Evolutionary conservation across 2,113 vertebrate species (phyloP).

Genomic region (Microcebus jonahi): DNA sequence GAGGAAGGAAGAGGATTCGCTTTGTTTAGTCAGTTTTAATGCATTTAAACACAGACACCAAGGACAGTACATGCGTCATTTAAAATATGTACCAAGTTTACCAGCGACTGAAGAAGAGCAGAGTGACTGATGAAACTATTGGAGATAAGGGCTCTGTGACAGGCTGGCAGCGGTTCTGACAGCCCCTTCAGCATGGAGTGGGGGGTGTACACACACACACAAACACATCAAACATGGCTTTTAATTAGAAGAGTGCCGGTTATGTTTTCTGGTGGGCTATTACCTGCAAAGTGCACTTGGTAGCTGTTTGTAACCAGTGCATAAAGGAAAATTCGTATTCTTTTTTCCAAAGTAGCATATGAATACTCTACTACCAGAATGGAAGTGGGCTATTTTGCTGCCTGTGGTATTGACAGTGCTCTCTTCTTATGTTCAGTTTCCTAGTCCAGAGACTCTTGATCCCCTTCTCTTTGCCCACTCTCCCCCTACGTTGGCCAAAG

Average conservation of each 20-base stretch:
- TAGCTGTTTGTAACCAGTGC: neutral
- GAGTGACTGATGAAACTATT: slow-evolving; percentile 68
- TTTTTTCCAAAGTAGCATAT: neutral
- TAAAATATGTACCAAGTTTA: slow-evolving; percentile 61
- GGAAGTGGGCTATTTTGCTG: neutral
- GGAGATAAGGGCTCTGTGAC: slow-evolving; percentile 65
- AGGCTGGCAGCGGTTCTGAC: slow-evolving; percentile 58
- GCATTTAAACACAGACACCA: slow-evolving; percentile 77
- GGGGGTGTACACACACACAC: neutral
- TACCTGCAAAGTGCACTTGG: neutral
- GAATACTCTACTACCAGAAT: neutral
- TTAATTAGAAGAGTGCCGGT: neutral
- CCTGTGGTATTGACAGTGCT: neutral
- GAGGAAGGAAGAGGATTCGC: slow-evolving; percentile 67
- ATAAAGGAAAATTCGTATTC: neutral
- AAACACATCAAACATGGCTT: neutral
- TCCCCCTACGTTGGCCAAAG: no score
- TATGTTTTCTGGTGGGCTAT: neutral
- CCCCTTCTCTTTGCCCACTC: neutral
- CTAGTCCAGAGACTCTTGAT: neutral
- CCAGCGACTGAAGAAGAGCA: slow-evolving; percentile 52
- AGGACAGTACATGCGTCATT: slow-evolving; percentile 78
- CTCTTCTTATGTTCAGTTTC: neutral
- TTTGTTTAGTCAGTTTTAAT: slow-evolving; percentile 78
- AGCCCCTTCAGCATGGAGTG: neutral